These are phyloP conservation scores for Achroia grisella DNA, from an alignment of 1,140 invertebrate genomes.

Conservation along the genomic window DNA sequence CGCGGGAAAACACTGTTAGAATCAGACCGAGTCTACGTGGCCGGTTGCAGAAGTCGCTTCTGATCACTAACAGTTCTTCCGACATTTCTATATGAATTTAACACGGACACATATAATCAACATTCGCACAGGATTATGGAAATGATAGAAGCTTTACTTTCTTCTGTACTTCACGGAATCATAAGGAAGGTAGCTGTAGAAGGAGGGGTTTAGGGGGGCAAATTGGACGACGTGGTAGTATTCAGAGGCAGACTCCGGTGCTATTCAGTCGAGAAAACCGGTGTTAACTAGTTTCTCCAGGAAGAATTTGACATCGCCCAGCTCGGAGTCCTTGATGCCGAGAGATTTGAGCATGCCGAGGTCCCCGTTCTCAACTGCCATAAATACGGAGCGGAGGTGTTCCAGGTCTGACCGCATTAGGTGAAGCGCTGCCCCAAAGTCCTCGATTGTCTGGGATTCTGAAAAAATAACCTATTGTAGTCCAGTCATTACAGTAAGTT, in stretches of 20 bases:
- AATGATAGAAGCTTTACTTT: constrained; percentile 31
- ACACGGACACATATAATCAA: constrained; percentile 26
- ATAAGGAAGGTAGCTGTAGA: constrained; percentile 76
- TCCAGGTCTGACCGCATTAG: constrained; percentile 91
- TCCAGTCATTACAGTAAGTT: background rate
- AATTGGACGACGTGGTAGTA: constrained; percentile 76
- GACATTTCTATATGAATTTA: constrained; percentile 10
- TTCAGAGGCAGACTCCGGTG: constrained; percentile 78
- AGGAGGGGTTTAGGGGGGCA: constrained; percentile 74
- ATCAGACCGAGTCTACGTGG: constrained; percentile 44
- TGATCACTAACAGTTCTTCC: constrained; percentile 16
- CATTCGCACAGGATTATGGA: constrained; percentile 26
- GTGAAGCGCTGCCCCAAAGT: constrained; percentile 90
- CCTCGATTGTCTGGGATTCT: constrained; percentile 98
- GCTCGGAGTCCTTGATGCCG: constrained; percentile 95
- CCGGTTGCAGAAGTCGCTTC: constrained; percentile 46
- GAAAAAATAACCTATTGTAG: constrained; percentile 30
- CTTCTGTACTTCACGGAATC: constrained; percentile 58
- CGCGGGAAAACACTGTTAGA: too few relatives aligned
- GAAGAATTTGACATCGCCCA: constrained; percentile 98
- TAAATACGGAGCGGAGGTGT: constrained; percentile 94
- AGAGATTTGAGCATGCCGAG: constrained; percentile 94
- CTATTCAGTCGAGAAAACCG: constrained; percentile 94
- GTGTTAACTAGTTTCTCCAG: constrained; percentile 97
- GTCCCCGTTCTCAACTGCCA: constrained; percentile 97